Base-by-base conservation (phyloP, 2,888 invertebrate species). In the Ypsolopha sequella region DNA sequence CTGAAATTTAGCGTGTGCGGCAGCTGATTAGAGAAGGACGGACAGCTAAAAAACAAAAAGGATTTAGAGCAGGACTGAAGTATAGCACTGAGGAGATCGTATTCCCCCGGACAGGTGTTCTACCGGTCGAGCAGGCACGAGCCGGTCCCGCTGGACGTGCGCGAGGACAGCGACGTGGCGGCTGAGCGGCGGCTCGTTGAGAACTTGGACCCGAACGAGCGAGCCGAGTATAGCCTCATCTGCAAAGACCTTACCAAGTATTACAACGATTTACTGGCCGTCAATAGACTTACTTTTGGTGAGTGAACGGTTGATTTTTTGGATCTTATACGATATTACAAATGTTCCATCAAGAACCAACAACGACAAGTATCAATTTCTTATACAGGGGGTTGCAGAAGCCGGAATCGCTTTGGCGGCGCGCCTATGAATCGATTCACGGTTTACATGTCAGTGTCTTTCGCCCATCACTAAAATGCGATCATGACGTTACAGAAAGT, bases 221-320 rank as follows among this genome's bases (percentile, higher is more conserved):
- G 76, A 0, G 55, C 68, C 0, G 64, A 64, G 0, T 79, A 89
- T 54, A 90, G 89, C 61, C 74, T 93, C 24, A 90, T 92, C 3
- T 73, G 92, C 58, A 88, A 88, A 57, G 89, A 91, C 65, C 85
- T 96, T 35, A 91, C 92, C 8, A 96, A 96, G 70, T 90, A 88
- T 65, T 96, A 95, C 66, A 89, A 88, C 1, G 75, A 85, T 0
- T 89, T 93, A 55, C 70, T 92, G 24, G 96, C 95, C 0, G 96
- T 97, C 0, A 92, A 95, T 70, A 90, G 92, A 54, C 80, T 95
- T 1, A 90, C 89, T 0, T 77, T 90, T 45, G 85, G 88, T 86
- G 51, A 65, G 70, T 24, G 8, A 7, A n/a, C 11, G 58, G 50
- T 48, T n/a, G n/a, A 38, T 13, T 36, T 14, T n/a, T 51, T 8